These are phyloP conservation scores for Mythimna lalbum DNA, from an alignment of 2,888 invertebrate genomes.

Conservation along the genomic window DNA sequence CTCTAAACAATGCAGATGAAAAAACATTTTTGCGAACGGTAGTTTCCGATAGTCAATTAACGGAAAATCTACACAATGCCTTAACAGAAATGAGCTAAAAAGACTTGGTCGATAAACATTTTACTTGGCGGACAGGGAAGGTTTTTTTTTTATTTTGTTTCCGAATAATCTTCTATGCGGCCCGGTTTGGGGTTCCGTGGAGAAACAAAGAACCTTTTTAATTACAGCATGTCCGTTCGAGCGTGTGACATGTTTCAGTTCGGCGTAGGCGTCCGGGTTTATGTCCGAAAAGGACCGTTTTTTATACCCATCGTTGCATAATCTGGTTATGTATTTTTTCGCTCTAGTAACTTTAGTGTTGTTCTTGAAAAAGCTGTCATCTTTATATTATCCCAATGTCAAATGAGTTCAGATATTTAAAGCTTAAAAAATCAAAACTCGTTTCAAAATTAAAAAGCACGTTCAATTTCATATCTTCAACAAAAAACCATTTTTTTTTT, in stretches of 20 bases:
- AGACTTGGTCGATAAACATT: conserved; percentile 14
- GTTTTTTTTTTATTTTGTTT: conserved; percentile 27
- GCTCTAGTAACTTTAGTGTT: background rate
- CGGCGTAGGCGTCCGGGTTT: background rate
- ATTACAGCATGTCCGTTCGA: conserved; percentile 38
- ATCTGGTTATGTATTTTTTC: background rate
- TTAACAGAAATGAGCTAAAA: conserved; percentile 1
- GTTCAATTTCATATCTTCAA: too few species aligned
- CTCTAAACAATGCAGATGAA: background rate
- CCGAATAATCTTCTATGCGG: conserved; percentile 17
- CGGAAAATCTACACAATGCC: conserved; percentile 17
- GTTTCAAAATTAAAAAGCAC: too few species aligned
- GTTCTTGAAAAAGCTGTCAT: too few species aligned
- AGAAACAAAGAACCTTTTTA: conserved; percentile 41
- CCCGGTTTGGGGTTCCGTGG: conserved; percentile 19
- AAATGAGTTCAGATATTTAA: too few species aligned
- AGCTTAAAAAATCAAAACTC: too few species aligned
- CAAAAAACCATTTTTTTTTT: too few species aligned
- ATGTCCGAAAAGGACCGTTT: background rate
- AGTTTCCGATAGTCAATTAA: conserved; percentile 8
- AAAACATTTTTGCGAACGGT: background rate
- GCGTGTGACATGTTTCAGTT: conserved; percentile 36
- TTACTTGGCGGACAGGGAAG: background rate
- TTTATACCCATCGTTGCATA: background rate
- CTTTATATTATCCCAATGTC: too few species aligned